Evolutionary conservation across 1,140 invertebrate genomes (phyloP), one percentile per base, ranked within the genome.

Genomic region (Megalonaias nervosa): DNA sequence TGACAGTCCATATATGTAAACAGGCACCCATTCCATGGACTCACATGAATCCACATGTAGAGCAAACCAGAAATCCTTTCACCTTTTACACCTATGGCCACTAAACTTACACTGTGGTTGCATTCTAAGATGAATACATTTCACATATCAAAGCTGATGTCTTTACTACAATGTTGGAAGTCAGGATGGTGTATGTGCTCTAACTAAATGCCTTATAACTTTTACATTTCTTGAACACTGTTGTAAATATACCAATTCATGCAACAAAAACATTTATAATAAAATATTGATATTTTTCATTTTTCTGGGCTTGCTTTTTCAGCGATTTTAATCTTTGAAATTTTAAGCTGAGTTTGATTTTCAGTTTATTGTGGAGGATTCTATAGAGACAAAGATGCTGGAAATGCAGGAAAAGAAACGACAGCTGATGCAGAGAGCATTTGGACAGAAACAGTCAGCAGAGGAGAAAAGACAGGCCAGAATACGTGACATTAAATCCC

Each of bases 321-420:
- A 23, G 13, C 5, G 31, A 69, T 13, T 23, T 31, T 67, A n/a
- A 13, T 1, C 11, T 6, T 38, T 38, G 2, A 2, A 38, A 9
- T 38, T 5, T 0, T 4, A 71, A 19, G 65, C 58, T 69, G 0
- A 1, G 58, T 71, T 48, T 48, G 26, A 57, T 66, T 82, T 84
- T n/a, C 75, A 87, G 86, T 85, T 83, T 72, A 71, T 87, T 23
- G 80, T 84, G 48, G 82, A 87, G 31, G 81, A 84, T 60, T 81
- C 83, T 13, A 75, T 87, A 5, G 86, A 87, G 65, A 83, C 79
- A 71, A 77, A 78, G 21, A 87, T 87, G 82, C 62, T 86, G 69
- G 82, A 82, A 31, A 57, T 87, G 17, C 86, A 87, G 67, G 83
- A 86, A 16, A 85, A 75, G 65, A 87, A 87, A 61, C 71, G 83